Evolutionary conservation across 2,797 vertebrate species (phyloP).

Genomic region (Urosaurus nigricauda): DNA sequence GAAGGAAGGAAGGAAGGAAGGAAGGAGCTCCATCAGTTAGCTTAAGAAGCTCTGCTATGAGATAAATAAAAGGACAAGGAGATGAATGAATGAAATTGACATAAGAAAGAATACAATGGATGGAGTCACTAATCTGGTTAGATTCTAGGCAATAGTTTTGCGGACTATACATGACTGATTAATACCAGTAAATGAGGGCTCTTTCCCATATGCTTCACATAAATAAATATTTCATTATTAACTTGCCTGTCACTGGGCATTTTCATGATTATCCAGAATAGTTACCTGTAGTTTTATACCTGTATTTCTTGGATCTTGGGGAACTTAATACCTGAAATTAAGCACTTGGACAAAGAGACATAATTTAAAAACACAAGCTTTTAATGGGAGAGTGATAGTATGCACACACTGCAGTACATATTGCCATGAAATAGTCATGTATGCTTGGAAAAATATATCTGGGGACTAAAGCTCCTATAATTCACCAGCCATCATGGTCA

Average conservation of each 20-base stretch:
- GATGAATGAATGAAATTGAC: slow-evolving; percentile 30
- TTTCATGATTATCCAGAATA: slow-evolving; percentile 21
- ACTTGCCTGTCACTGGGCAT: slow-evolving; percentile 18
- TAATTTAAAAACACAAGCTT: slow-evolving; percentile 15
- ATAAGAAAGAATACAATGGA: slow-evolving; percentile 40
- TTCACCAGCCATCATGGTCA: background rate
- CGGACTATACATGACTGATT: slow-evolving; percentile 30
- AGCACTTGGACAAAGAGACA: background rate
- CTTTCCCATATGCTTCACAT: slow-evolving; percentile 10
- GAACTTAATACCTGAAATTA: background rate
- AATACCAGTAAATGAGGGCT: slow-evolving; percentile 24
- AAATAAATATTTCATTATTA: background rate
- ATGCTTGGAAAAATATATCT: background rate
- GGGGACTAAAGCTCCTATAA: background rate
- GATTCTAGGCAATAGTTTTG: slow-evolving; percentile 31
- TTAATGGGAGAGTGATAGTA: background rate
- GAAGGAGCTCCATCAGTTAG: too few relatives aligned
- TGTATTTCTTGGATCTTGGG: slow-evolving; percentile 10
- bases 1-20: too few relatives aligned
- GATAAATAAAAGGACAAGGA: slow-evolving; percentile 15
- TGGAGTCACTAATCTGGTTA: slow-evolving; percentile 28
- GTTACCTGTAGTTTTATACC: background rate
- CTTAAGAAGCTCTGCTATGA: background rate
- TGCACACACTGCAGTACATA: background rate
- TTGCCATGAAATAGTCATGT: background rate